Evolutionary conservation across 2,888 invertebrate genomes (phyloP), one percentile per base, ranked within the genome.

Genomic region (Matsumyia berberina): DNA sequence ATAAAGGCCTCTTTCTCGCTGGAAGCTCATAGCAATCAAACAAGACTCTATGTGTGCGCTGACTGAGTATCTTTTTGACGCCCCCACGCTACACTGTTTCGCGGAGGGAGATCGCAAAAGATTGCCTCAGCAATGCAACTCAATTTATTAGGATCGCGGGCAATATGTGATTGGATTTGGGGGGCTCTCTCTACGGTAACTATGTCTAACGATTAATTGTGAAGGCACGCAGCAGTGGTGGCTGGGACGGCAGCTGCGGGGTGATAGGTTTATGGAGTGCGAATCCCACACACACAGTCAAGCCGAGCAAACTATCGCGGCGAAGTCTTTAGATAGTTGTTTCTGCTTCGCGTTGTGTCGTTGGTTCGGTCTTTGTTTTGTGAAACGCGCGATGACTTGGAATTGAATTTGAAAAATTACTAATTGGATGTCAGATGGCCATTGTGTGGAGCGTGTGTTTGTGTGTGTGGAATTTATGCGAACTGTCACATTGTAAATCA

Each of bases 351-450:
- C 12, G 11, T 2, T 11, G 24, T n/a, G n/a, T 7, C 31, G 57
- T 46, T 37, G 33, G 24, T 46, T 15, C 29, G 33, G 12, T 57
- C 17, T 74, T 70, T 67, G 35, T 69, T 51, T 44, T 49, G 51
- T 49, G 24, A 57, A 64, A 46, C 39, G 31, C 24, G 58, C 6
- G 42, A 70, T 31, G 57, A 62, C 70, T 53, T 49, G 62, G 62
- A 78, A 78, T 78, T 78, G 83, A 73, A 67, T 83, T 83, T 83
- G 83, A 83, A 73, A 83, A 78, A 83, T 64, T 83, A 78, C 83
- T 83, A 83, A 83, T 83, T 83, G 83, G 78, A 57, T 73, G 67
- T 83, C 77, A 70, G 70, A 55, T 39, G 55, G 42, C 24, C 39
- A 42, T 57, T 78, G 55, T 12, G 29, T 31, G 66, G 39, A 67